Evolutionary conservation across 2,888 invertebrate species (phyloP).

Genomic region (Muscina levida): DNA sequence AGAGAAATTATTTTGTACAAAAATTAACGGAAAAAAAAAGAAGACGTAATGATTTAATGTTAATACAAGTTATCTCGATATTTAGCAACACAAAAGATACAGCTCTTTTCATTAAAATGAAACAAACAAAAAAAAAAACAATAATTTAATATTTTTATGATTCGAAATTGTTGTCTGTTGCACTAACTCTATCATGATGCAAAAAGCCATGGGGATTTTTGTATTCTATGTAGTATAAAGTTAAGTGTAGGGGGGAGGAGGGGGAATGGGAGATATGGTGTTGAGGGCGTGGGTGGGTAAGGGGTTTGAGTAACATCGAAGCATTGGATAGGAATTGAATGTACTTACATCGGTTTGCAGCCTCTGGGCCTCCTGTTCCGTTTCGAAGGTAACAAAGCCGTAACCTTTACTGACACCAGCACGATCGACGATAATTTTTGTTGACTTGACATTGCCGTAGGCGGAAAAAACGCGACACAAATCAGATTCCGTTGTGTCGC

Average conservation of each 20-base stretch:
- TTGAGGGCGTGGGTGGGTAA: background rate
- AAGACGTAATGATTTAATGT: slow-evolving; percentile 59
- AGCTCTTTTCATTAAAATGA: slow-evolving; percentile 66
- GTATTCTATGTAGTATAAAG: background rate
- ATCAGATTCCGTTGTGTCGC: slow-evolving; percentile 95
- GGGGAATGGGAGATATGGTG: background rate
- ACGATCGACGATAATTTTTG: slow-evolving; percentile 96
- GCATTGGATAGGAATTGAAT: slow-evolving; percentile 32
- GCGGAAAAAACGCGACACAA: slow-evolving; percentile 94
- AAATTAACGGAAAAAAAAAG: slow-evolving; percentile 53
- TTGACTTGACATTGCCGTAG: slow-evolving; percentile 93
- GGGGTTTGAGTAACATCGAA: background rate
- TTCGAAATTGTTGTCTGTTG: slow-evolving; percentile 33
- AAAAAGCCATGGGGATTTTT: slow-evolving; percentile 13
- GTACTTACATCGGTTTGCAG: slow-evolving; percentile 85
- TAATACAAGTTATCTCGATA: too few species aligned
- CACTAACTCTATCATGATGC: slow-evolving; percentile 37
- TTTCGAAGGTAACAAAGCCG: slow-evolving; percentile 91
- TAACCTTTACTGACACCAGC: slow-evolving; percentile 93
- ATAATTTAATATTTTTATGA: background rate
- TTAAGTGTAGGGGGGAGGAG: slow-evolving; percentile 19
- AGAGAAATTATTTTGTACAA: background rate
- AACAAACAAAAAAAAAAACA: slow-evolving; percentile 20
- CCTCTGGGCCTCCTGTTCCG: slow-evolving; percentile 90
- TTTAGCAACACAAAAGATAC: slow-evolving; percentile 57